Percentiles rank a stretch among this genome's conserved stretches.
phyloP scores from a whole-genome alignment of 2,797 vertebrate species.

The Lepilemur septentrionalis region DNA sequence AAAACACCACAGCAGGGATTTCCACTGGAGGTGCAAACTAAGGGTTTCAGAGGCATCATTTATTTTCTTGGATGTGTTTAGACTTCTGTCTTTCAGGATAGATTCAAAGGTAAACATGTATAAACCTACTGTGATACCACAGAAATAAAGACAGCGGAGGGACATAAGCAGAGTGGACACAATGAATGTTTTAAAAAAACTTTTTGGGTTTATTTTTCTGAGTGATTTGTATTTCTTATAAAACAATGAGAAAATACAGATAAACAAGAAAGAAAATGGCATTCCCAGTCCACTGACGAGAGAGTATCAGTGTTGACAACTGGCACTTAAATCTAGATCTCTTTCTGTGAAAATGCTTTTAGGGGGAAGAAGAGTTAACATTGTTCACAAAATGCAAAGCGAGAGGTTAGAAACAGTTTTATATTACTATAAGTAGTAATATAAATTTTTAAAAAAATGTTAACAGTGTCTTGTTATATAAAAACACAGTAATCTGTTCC shows the following conservation, averaged over 20 bases:
- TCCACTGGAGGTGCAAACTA: background rate
- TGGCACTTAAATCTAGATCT: background rate
- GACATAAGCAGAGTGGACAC: background rate
- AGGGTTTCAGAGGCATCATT: constrained; percentile 50
- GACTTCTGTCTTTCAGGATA: constrained; percentile 54
- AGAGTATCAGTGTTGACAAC: background rate
- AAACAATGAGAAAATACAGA: constrained; percentile 1
- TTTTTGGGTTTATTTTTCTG: constrained; percentile 39
- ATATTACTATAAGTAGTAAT: background rate
- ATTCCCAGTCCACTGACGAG: background rate
- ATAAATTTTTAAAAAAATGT: background rate
- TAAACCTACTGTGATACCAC: background rate
- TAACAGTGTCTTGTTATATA: background rate
- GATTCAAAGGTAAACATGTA: constrained; percentile 55
- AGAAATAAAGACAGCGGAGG: background rate
- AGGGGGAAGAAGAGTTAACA: background rate
- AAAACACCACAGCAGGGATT: background rate
- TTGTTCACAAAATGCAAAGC: background rate
- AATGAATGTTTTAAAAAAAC: background rate
- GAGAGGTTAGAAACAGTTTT: background rate
- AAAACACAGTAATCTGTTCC: constrained; percentile 1
- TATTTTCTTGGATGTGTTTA: constrained; percentile 64
- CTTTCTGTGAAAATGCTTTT: background rate
- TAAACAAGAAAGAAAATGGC: background rate
- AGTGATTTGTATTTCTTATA: constrained; percentile 39